A percentile compares a stretch with the other conserved stretches of the same genome.
These are phyloP conservation scores for Clarias macrocephalus DNA, from an alignment of 2,113 vertebrate genomes.

Conservation along the genomic window DNA sequence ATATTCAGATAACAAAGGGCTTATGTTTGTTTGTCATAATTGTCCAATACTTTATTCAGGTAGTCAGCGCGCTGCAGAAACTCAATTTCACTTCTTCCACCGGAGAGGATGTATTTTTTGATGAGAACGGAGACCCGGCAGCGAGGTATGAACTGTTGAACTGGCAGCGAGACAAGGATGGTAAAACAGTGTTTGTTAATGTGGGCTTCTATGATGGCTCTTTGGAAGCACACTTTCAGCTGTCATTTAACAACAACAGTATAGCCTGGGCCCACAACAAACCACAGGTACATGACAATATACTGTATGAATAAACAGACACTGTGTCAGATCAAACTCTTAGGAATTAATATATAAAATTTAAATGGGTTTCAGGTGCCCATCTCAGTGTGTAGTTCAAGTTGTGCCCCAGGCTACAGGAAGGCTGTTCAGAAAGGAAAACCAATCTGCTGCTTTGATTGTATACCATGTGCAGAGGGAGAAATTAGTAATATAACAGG, in stretches of 20 bases:
- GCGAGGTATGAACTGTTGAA: conserved; percentile 60
- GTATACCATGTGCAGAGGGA: conserved; percentile 57
- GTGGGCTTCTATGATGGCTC: conserved; percentile 60
- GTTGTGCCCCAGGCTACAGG: conserved; percentile 50
- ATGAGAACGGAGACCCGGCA: conserved; percentile 59
- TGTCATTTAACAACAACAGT: conserved; percentile 53
- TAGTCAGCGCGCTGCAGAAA: conserved; percentile 51
- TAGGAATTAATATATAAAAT: neutral
- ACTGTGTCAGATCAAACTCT: neutral
- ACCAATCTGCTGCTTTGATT: conserved; percentile 59
- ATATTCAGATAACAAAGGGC: neutral
- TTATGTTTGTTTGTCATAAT: neutral
- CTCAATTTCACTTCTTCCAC: conserved; percentile 43
- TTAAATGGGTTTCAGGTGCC: conserved; percentile 49
- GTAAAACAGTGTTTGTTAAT: conserved; percentile 52
- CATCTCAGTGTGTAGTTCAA: conserved; percentile 55
- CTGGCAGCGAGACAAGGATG: conserved; percentile 54
- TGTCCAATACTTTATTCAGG: conserved; percentile 31
- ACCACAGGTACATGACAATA: conserved; percentile 17
- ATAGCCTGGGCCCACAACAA: conserved; percentile 54
- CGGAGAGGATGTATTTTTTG: conserved; percentile 56
- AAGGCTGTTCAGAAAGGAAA: conserved; percentile 57
- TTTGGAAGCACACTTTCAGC: conserved; percentile 45
- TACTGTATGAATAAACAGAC: neutral
- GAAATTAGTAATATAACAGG: conserved; percentile 58